Evolutionary conservation across 2,113 vertebrate species (phyloP), one percentile per base, ranked within the genome.

Genomic region (Platichthys stellatus): DNA sequence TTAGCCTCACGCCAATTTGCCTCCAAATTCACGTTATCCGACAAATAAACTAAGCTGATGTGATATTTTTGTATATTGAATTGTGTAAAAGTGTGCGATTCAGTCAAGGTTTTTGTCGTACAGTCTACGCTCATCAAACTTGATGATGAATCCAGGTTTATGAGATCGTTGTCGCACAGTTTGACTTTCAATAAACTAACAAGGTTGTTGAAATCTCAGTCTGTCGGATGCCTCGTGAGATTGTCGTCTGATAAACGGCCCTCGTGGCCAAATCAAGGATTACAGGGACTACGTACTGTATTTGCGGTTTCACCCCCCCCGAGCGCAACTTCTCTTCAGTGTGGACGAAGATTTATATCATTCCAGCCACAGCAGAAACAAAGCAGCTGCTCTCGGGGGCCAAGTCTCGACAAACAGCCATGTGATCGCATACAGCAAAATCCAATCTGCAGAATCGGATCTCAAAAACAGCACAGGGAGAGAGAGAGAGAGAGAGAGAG

Each of bases 271-370:
- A 61, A 62, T 4, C 17, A 4, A 63, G 31, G 31, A 70, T 53
- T 43, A 17, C 13, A 58, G 21, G 6, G 35, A 63, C 53, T 20
- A 10, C n/a, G 9, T 49, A 49, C 45, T n/a, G 51, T 38, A 38
- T 67, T 77, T 53, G 74, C 3, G 38, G 47, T 51, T 40, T 26
- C 54, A 24, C 21, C 70, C 24, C n/a, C 24, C 45, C 40, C 5
- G 21, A 62, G 47, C 12, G 18, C n/a, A 4, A 40, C 61, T 72
- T 72, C 18, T 61, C 45, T 79, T 54, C n/a, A 62, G 67, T 17
- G 53, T n/a, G 40, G 28, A 74, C 70, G 17, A 67, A 74, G 78
- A 75, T 84, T 84, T 69, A 78, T 60, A 49, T 17, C 60, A n/a
- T 57, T 14, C 4, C 14, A 45, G 43, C 43, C 43, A 45, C 43